A percentile compares a stretch with the other conserved stretches of the same genome.
These are phyloP conservation scores for Gambusia holbrooki DNA, from an alignment of 2,113 vertebrate genomes.

Conservation along the genomic window DNA sequence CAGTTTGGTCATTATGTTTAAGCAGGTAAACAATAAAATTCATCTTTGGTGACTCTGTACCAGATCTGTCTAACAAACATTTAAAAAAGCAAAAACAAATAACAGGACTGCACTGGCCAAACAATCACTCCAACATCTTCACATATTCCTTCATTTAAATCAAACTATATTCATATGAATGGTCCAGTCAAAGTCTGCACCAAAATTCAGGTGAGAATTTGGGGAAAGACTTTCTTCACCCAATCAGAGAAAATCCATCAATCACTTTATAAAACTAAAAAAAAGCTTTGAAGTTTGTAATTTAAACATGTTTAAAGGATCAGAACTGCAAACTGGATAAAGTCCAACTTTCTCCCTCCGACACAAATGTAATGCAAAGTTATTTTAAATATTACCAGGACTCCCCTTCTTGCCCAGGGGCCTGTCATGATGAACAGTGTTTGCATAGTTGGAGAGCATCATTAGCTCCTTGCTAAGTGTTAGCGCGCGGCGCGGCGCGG, in stretches of 20 bases:
- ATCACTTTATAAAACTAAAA: no score
- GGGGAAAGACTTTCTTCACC: no score
- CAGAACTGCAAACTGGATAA: no score
- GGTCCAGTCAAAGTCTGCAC: neutral
- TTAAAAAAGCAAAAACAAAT: no score
- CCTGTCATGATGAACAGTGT: conserved; percentile 61
- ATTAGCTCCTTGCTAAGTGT: conserved; percentile 58
- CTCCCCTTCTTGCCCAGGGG: conserved; percentile 55
- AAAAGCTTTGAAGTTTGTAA: neutral
- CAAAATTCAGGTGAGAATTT: neutral
- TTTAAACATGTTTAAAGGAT: neutral
- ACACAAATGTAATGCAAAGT: conserved; percentile 17
- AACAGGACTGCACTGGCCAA: no score
- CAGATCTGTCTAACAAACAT: no score
- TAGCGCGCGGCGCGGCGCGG: conserved; percentile 32
- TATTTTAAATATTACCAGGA: conserved; percentile 63
- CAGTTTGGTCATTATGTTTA: no score
- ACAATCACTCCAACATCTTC: no score
- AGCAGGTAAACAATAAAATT: no score
- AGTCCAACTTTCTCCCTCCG: neutral
- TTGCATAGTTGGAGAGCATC: conserved; percentile 61
- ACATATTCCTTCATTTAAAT: neutral
- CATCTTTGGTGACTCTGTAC: no score
- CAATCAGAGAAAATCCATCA: no score
- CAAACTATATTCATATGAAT: neutral